phyloP scores from a whole-genome alignment of 1,140 invertebrate genomes.

The Drosophila repleta region DNA sequence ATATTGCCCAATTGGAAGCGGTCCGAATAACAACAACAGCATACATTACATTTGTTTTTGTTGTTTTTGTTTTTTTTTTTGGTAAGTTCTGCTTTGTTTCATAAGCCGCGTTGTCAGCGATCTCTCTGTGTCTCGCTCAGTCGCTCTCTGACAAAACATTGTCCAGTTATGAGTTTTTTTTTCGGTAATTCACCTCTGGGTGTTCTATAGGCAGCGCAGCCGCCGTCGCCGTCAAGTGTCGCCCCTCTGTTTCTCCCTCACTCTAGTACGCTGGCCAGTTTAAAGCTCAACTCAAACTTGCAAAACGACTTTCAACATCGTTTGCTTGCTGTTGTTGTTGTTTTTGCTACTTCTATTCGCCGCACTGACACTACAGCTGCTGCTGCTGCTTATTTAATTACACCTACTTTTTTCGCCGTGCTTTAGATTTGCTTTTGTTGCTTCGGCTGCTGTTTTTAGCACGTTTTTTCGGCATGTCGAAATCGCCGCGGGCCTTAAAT shows the following conservation, averaged over 20 bases:
- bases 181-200: constrained; percentile 4
- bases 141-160: constrained; percentile 2
- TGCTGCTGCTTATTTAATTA: constrained; percentile 62
- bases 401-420: constrained; percentile 57
- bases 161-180: not conserved
- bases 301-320: constrained; percentile 83
- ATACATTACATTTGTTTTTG: not conserved
- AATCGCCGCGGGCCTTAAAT: constrained; percentile 28
- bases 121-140: not conserved
- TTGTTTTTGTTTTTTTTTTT: too few species aligned
- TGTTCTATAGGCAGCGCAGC: constrained; percentile 39
- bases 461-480: constrained; percentile 58
- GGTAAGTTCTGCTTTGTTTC: constrained; percentile 23
- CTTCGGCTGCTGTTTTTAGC: constrained; percentile 27
- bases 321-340: constrained; percentile 43
- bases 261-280: constrained; percentile 30
- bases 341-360: constrained; percentile 43
- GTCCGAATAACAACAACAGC: constrained; percentile 20
- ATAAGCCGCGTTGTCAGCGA: not conserved
- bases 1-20: constrained; percentile 8
- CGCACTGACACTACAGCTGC: constrained; percentile 25
- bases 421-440: constrained; percentile 17
- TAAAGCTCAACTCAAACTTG: constrained; percentile 65
- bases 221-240: constrained; percentile 27
- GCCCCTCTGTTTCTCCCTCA: constrained; percentile 6